A percentile compares a stretch with the other conserved stretches of the same genome.
Evolutionary conservation across 2,888 invertebrate species (phyloP).

Genomic region (Chydorus sphaericus): DNA sequence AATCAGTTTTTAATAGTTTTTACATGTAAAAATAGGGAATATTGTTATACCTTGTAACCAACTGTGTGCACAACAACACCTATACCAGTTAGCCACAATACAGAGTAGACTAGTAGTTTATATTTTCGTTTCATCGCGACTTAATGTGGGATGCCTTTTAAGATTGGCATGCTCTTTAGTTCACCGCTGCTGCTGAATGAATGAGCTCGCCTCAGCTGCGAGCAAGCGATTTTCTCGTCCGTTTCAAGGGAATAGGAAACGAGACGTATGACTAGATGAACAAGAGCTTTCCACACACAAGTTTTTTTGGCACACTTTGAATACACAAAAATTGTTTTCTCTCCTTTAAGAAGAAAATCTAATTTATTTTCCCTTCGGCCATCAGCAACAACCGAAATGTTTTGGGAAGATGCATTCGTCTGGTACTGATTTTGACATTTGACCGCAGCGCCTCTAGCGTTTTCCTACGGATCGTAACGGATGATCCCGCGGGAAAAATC

Average conservation of each 20-base stretch:
- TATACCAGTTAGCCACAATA: conserved; percentile 8
- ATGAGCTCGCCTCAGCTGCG: neutral
- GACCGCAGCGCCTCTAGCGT: neutral
- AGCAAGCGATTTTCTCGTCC: conserved; percentile 1
- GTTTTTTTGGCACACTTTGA: neutral
- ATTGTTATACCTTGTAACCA: neutral
- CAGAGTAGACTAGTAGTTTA: conserved; percentile 4
- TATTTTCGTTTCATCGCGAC: conserved; percentile 8
- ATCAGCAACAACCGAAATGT: neutral
- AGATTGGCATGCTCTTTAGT: neutral
- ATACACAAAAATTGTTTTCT: too few relatives aligned
- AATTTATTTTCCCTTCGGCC: neutral
- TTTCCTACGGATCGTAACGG: too few relatives aligned
- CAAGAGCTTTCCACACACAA: neutral
- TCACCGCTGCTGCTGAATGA: neutral
- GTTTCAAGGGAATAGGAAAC: neutral
- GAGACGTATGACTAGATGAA: neutral
- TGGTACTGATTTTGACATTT: neutral
- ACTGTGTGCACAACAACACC: neutral
- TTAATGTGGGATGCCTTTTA: neutral
- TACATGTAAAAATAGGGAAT: neutral
- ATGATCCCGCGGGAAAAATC: too few relatives aligned
- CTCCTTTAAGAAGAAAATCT: too few relatives aligned
- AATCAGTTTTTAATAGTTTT: neutral
- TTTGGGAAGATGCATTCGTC: too few relatives aligned